phyloP scores from a whole-genome alignment of 2,113 vertebrate genomes.

The Ochotona princeps region DNA sequence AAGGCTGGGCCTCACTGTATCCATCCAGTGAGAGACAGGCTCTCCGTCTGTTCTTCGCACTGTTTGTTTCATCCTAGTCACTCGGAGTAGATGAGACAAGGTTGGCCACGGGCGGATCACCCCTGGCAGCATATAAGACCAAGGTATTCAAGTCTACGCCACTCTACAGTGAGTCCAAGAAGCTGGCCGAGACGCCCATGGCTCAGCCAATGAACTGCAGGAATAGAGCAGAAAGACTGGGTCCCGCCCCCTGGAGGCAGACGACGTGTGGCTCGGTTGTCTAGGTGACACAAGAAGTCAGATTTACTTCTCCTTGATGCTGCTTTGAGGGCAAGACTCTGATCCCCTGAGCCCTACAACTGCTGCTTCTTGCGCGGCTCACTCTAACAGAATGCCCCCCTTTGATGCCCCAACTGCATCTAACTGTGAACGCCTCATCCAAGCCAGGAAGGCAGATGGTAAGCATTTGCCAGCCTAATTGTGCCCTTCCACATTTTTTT shows the following conservation, averaged over 20 bases:
- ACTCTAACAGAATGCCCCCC: neutral
- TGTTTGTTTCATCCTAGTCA: neutral
- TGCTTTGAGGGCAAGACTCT: neutral
- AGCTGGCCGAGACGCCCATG: neutral
- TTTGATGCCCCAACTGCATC: neutral
- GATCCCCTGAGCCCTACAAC: neutral
- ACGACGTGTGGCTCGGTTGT: neutral
- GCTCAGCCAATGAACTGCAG: neutral
- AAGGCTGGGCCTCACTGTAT: slow-evolving; percentile 9
- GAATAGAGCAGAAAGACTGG: neutral
- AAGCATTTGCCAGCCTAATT: slow-evolving; percentile 21
- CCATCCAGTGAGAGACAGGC: neutral
- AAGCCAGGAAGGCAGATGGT: neutral
- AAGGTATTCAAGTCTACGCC: slow-evolving; percentile 9
- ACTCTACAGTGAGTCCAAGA: neutral
- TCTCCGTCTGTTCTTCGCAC: neutral
- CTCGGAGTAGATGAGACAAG: neutral
- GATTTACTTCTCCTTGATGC: neutral
- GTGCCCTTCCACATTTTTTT: neutral
- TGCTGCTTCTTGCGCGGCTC: neutral
- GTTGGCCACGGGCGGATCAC: neutral
- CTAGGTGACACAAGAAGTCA: neutral
- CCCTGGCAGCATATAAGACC: neutral
- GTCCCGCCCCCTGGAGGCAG: neutral
- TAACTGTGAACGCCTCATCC: neutral